Evolutionary conservation across 2,888 invertebrate genomes (phyloP), one percentile per base, ranked within the genome.

Genomic region (Timema podura): DNA sequence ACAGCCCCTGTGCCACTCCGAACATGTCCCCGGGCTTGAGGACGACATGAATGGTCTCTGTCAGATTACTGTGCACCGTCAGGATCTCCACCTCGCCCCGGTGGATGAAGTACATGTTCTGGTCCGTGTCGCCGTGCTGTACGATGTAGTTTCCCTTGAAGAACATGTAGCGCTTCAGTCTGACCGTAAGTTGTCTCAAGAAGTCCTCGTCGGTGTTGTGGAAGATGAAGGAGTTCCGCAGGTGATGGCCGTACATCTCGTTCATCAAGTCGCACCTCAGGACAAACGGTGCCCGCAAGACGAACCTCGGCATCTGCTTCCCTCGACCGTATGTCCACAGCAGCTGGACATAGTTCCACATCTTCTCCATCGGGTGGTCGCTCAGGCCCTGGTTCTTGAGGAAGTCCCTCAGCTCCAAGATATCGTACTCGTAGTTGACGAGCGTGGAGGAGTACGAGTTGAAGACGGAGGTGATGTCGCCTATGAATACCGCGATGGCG

Each of bases 271-370:
- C 77, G 71, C 77, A 76, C 47, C 71, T 73, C 44, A 78, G 67
- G 71, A 76, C 77, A 65, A 74, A 76, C 3, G 78, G 78, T 1
- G 76, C 75, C 15, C 51, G 45, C 30, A 67, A 51, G n/a, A 46
- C 16, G 46, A 68, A 68, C 7, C 44, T 11, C 15, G 68, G 68
- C 44, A 59, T 68, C 81, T 85, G 84, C 77, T 79, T 81, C 7
- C 85, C 85, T 75, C 83, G 83, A 73, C 84, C 84, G 65, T 84
- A 78, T 54, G 82, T 83, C 86, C 86, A 86, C 64, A 86, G 76
- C 54, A 83, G 82, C 5, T 82, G 78, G 0, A 86, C 84, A 69
- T 86, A 85, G 65, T 82, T 82, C 83, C 84, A 84, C 82, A 85
- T 83, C 74, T 84, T 85, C 73, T 79, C 81, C 82, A 85, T 82